Base-by-base conservation (phyloP, 1,140 invertebrate species). In the Bombus sylvicola region DNA sequence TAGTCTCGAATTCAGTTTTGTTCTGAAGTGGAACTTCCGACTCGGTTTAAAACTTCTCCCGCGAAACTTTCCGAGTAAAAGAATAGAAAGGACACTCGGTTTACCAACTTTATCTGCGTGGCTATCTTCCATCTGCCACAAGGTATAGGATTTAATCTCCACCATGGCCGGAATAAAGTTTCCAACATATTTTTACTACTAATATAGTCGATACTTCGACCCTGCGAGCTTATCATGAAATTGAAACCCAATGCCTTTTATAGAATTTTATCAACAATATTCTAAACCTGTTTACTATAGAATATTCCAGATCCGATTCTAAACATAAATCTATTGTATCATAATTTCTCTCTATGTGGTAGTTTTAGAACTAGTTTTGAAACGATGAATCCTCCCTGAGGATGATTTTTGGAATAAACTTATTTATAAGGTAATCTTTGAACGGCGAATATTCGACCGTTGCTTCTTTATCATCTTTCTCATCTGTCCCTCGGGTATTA, bases 91-190 rank as follows among this genome's bases (percentile, higher is more conserved):
- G 22, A 74, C 64, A 69, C 34, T 31, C 28, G 39, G 81, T 75
- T 66, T 10, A 28, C 81, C 25, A 76, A 76, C 41, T 83, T 76
- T 53, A 76, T 83, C 73, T 39, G 28, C 34, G 81, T 66, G 41
- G 31, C 59, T 15, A 75, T 59, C 39, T 53, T 66, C 37, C 53
- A 22, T 74, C 39, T 57, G n/a, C 57, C 28, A 53, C 59, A 18
- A 53, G 28, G 12, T 64, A 62, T 15, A 5, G 31, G 39, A 66
- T 75, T 64, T 75, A 76, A 83, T 83, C 41, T 64, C 6, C 41
- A 47, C 34, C 72, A 59, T 66, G 41, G 53, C 81, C 15, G 25
- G 57, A 75, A 74, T 82, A 64, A 64, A 82, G 5, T 74, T 64
- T 41, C 31, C 10, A 75, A 37, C 41, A 43, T 64, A 82, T 64